Percentiles rank a stretch among this genome's conserved stretches.
These are phyloP conservation scores for Zapornia atra DNA, from an alignment of 2,113 vertebrate genomes.

Conservation along the genomic window DNA sequence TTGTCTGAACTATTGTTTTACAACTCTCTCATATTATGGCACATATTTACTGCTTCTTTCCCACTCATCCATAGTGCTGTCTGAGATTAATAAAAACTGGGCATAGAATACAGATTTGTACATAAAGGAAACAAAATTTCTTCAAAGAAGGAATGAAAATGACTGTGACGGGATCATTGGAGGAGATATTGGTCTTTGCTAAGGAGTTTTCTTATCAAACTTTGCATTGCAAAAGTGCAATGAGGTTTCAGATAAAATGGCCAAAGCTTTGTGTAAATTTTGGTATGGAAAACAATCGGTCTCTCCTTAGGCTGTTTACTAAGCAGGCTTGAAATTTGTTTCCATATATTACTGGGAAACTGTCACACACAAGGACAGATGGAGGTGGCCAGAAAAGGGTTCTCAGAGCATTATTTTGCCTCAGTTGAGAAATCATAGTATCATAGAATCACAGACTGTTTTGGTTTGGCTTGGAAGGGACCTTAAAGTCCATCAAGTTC, in stretches of 20 bases:
- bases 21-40: neutral
- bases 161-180: neutral
- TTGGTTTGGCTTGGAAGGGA: no score
- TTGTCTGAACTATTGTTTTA: neutral
- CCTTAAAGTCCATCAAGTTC: no score
- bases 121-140: neutral
- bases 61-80: accelerated
- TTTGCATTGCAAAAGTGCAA: neutral
- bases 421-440: neutral
- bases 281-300: neutral
- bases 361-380: neutral
- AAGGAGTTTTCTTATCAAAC: neutral
- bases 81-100: neutral
- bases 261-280: neutral
- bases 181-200: neutral
- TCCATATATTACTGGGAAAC: neutral
- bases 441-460: no score
- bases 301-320: neutral
- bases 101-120: neutral
- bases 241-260: neutral
- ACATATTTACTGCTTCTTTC: neutral
- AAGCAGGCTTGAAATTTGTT: neutral
- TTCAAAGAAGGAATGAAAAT: neutral
- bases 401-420: neutral
- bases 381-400: neutral